Conservation (phyloP, 2,113 vertebrate species). For the Pipa parva region DNA sequence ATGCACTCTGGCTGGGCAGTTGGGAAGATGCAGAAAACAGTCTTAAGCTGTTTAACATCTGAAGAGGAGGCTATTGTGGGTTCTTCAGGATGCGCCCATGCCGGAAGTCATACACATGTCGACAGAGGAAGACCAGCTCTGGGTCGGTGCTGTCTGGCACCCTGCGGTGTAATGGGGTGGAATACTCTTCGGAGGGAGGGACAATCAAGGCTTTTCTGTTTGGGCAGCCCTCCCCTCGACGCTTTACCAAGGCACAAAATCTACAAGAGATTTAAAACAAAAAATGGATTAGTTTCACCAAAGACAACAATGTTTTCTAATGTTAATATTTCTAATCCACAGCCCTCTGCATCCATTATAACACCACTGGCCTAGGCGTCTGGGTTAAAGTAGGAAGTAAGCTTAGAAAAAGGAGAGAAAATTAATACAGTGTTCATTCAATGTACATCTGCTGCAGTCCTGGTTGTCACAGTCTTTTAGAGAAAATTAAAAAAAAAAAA, state of each 20-base stretch:
- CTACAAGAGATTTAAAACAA: slow-evolving; percentile 50
- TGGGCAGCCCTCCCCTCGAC: slow-evolving; percentile 80
- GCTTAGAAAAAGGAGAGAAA: no score
- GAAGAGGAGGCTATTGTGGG: slow-evolving; percentile 74
- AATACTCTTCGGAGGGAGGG: slow-evolving; percentile 80
- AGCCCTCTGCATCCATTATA: not conserved
- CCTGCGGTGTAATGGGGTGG: slow-evolving; percentile 87
- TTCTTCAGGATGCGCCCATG: slow-evolving; percentile 97
- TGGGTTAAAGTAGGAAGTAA: no score
- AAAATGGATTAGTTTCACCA: not conserved
- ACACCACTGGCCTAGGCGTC: not conserved
- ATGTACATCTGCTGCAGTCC: not conserved
- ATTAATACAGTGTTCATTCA: no score
- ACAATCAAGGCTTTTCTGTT: slow-evolving; percentile 81
- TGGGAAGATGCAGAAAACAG: not conserved
- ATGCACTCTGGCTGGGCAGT: slow-evolving; percentile 18
- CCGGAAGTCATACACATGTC: slow-evolving; percentile 96
- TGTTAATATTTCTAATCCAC: no score
- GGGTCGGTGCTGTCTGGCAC: slow-evolving; percentile 91
- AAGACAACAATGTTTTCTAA: no score
- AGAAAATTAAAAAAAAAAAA: no score
- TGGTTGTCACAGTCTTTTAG: no score
- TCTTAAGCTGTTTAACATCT: not conserved
- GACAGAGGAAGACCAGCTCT: slow-evolving; percentile 93
- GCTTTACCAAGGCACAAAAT: slow-evolving; percentile 98